Evolutionary conservation across 2,797 vertebrate species (phyloP), one percentile per base, ranked within the genome.

Genomic region (Cercopithecus petaurista): DNA sequence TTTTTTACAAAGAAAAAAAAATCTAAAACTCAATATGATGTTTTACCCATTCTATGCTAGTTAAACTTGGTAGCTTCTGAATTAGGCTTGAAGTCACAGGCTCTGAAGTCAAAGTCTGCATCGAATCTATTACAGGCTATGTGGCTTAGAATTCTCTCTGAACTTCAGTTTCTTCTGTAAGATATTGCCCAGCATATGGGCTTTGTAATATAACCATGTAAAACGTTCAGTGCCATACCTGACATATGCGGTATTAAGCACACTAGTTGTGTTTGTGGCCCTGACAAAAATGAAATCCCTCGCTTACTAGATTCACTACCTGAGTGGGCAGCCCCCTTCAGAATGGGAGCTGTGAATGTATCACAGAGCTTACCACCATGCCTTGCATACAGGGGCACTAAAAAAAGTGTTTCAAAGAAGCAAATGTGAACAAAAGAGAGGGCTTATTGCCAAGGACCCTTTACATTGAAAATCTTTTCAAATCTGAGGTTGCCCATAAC

Each of bases 161-260:
- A 72, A 17, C 7, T n/a, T 75, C 70, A 4, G 30, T 39, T 41
- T 73, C 57, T 73, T 61, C n/a, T 33, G 28, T 59, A 59, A 67
- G 41, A 50, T 1, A 46, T 24, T 7, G 12, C 30, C 14, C 6
- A 33, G 59, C 15, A 7, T 13, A 2, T 3, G 1, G n/a, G 36
- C 61, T 73, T 75, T 79, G 22, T 67, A 36, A 80, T 1, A 8
- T 8, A 39, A 79, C 46, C 70, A 46, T 0, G 0, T 1, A 50
- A 76, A 30, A 26, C 7, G 8, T 52, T 30, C 4, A 0, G 33
- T 11, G 22, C 30, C 0, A 7, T n/a, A 12, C 7, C 5, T 13
- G 79, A 48, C 33, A 21, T 19, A 57, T 39, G 24, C n/a, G 5
- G 22, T 0, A 41, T 1, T 41, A 73, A 87, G 67, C 55, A 73